Conservation (phyloP, 2,797 vertebrate genomes). For the Eulemur coronatus region DNA sequence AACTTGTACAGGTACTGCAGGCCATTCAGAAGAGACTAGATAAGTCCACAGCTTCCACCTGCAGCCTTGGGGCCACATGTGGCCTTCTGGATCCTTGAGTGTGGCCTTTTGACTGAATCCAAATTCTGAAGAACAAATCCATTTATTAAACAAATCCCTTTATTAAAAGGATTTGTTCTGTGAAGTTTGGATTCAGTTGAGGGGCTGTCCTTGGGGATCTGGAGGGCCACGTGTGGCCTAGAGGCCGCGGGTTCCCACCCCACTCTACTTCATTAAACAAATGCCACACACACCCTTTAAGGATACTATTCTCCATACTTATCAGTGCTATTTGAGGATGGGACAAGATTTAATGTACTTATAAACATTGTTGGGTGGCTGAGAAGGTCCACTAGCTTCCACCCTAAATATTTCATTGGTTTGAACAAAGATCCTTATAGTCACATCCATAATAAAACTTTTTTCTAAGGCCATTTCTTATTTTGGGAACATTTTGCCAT, state of each 20-base stretch:
- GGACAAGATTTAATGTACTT: not conserved
- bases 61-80: too few relatives aligned
- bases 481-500: not conserved
- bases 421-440: not conserved
- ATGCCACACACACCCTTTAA: not conserved
- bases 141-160: too few relatives aligned
- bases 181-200: too few relatives aligned
- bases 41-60: not conserved
- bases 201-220: too few relatives aligned
- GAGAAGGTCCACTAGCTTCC: too few relatives aligned
- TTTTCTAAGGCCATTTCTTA: not conserved
- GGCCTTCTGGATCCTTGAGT: too few relatives aligned
- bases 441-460: not conserved
- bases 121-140: too few relatives aligned
- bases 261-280: not conserved
- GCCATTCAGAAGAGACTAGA: not conserved
- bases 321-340: not conserved
- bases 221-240: too few relatives aligned
- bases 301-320: not conserved
- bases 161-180: too few relatives aligned
- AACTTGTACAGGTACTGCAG: rapidly evolving
- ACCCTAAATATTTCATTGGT: not conserved
- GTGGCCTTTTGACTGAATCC: too few relatives aligned
- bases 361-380: not conserved
- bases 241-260: too few relatives aligned